phyloP scores from a whole-genome alignment of 2,888 invertebrate genomes.

The Protodeltote pygarga region DNA sequence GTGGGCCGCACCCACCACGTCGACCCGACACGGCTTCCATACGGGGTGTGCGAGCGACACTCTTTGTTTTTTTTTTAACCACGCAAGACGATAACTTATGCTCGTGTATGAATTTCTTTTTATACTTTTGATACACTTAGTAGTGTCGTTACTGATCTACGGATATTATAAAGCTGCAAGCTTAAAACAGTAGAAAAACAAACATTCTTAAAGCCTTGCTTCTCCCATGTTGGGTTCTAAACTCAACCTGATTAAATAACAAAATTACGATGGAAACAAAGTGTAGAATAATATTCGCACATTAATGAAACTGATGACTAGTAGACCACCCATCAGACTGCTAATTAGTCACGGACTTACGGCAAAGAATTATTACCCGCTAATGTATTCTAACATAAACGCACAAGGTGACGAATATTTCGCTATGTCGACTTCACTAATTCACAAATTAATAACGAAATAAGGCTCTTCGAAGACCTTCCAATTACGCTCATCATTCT shows the following conservation, averaged over 20 bases:
- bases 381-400: constrained; percentile 45
- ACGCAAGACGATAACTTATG: constrained; percentile 48
- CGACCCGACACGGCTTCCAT: constrained; percentile 45
- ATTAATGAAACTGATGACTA: constrained; percentile 19
- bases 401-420: constrained; percentile 32
- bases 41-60: constrained; percentile 50
- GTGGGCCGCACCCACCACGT: constrained; percentile 51
- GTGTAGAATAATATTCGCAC: constrained; percentile 15
- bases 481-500: too few relatives aligned
- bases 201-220: background rate
- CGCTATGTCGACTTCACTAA: constrained; percentile 1
- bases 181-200: background rate
- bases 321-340: constrained; percentile 32
- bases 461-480: background rate
- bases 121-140: constrained; percentile 18
- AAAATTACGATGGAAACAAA: too few relatives aligned
- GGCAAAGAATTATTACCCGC: constrained; percentile 32
- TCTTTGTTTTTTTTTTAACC: constrained; percentile 49
- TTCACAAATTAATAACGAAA: too few relatives aligned
- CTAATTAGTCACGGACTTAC: constrained; percentile 48
- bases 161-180: too few relatives aligned
- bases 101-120: constrained; percentile 28
- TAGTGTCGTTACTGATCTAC: too few relatives aligned
- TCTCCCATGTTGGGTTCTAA: background rate
- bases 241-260: too few relatives aligned